Conservation (phyloP, 2,888 invertebrate species). For the Proisotoma minuta region DNA sequence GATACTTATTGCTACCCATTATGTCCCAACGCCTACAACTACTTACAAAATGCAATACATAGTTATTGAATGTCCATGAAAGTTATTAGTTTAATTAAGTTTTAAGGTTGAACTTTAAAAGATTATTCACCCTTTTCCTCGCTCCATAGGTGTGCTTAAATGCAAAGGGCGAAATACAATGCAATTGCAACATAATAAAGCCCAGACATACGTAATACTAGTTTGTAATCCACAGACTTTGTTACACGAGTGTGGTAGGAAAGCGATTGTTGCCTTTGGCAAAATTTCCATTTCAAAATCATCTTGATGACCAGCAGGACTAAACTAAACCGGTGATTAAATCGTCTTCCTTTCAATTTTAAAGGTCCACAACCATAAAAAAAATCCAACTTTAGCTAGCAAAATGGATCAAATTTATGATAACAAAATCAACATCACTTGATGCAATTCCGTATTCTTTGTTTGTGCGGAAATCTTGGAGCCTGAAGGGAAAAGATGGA, state of each 20-base stretch:
- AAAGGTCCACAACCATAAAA: slow-evolving; percentile 3
- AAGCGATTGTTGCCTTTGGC: slow-evolving; percentile 6
- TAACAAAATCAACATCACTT: not conserved
- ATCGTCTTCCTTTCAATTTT: not conserved
- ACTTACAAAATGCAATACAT: not conserved
- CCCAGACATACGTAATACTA: no score
- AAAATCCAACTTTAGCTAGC: not conserved
- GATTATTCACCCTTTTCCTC: slow-evolving; percentile 3
- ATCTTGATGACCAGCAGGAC: no score
- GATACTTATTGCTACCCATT: not conserved
- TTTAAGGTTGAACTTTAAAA: not conserved
- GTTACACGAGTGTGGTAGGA: no score
- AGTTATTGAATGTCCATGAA: not conserved
- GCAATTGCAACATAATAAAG: no score
- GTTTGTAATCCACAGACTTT: no score
- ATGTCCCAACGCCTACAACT: not conserved
- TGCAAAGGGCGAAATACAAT: no score
- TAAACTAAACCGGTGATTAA: not conserved
- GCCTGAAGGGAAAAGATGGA: no score
- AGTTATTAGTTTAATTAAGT: not conserved
- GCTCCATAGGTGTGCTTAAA: no score
- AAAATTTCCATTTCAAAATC: slow-evolving; percentile 5
- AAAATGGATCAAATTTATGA: not conserved
- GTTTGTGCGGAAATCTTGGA: not conserved
- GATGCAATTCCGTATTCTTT: not conserved